A percentile compares a stretch with the other conserved stretches of the same genome.
These are phyloP conservation scores for Eunapius fragilis DNA, from an alignment of 37 sponge, comb jelly and placozoan genomes.

Conservation along the genomic window DNA sequence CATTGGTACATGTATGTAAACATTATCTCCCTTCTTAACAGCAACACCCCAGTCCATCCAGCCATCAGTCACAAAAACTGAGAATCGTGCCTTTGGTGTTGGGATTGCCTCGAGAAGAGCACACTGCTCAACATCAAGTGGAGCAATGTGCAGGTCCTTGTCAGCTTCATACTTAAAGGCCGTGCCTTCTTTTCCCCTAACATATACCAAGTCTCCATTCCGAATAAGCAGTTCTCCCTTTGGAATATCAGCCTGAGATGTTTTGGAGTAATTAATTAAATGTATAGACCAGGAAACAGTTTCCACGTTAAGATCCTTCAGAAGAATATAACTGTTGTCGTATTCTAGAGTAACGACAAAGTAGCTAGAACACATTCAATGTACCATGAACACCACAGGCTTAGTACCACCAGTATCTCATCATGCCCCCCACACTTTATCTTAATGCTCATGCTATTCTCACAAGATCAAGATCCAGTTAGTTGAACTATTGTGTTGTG, in stretches of 20 bases:
- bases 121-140: slow-evolving; percentile 5
- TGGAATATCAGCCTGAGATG: background rate
- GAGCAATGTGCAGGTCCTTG: slow-evolving; percentile 5
- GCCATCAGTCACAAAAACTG: background rate
- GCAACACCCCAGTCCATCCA: slow-evolving; percentile 29
- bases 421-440: too few species aligned
- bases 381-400: too few species aligned
- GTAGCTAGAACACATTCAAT: too few species aligned
- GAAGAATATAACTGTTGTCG: background rate
- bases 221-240: slow-evolving; percentile 25
- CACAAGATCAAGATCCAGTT: too few species aligned
- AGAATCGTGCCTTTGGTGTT: slow-evolving; percentile 2
- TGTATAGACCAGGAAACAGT: background rate
- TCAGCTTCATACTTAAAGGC: background rate
- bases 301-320: background rate
- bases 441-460: too few species aligned
- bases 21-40: slow-evolving; percentile 24
- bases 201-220: background rate
- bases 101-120: slow-evolving; percentile 25
- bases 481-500: too few species aligned
- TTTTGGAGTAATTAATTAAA: background rate
- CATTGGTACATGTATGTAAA: slow-evolving; percentile 17
- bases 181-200: slow-evolving; percentile 10
- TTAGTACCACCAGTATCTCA: too few species aligned
- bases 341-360: too few species aligned